Base-by-base conservation (phyloP, 2,888 invertebrate genomes). In the Subacronicta megacephala region DNA sequence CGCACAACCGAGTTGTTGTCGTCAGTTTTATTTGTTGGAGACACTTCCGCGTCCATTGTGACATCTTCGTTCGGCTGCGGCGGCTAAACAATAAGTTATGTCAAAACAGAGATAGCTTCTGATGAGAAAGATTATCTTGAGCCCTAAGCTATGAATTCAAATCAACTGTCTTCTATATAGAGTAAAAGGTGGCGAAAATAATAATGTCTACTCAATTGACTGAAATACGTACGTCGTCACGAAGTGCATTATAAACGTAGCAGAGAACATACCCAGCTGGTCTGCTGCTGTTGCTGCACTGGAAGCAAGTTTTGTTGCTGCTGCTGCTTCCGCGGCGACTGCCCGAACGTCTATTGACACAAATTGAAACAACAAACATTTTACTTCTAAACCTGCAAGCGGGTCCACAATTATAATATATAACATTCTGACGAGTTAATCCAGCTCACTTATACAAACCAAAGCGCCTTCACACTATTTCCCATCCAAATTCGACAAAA, bases 1-100 rank as follows among this genome's bases (percentile, higher is more conserved):
- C 63, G 60, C 3, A 64, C 43, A 0, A 84, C 83, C 9, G 67
- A 12, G 3, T 33, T 52, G 26, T 23, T 23, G 12, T 44, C 72
- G 7, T 62, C 71, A 6, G 29, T 58, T 15, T 36, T 47, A 17
- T 38, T 13, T n/a, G 33, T 18, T 12, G 49, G 57, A 3, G 47
- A 42, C 0, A 42, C 59, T 2, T 42, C 40, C 0, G 31, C 1
- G 0, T 57, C 55, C 57, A 59, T 57, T 7, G 49, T 40, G 9
- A 51, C 16, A 1, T 73, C 77, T 0, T 73, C 70, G 0, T 51
- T 43, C 26, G 9, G 26, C 16, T 44, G 20, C 5, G 31, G 12
- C 4, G 29, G 37, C 36, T 43, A 35, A 17, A 18, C 18, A 20
- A 16, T 15, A 37, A 10, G 35, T 36, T n/a, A n/a, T n/a, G n/a